Percentiles rank a stretch among this genome's conserved stretches.
These are phyloP conservation scores for Orientallactaga bullata DNA, from an alignment of 2,113 vertebrate species.

Conservation along the genomic window DNA sequence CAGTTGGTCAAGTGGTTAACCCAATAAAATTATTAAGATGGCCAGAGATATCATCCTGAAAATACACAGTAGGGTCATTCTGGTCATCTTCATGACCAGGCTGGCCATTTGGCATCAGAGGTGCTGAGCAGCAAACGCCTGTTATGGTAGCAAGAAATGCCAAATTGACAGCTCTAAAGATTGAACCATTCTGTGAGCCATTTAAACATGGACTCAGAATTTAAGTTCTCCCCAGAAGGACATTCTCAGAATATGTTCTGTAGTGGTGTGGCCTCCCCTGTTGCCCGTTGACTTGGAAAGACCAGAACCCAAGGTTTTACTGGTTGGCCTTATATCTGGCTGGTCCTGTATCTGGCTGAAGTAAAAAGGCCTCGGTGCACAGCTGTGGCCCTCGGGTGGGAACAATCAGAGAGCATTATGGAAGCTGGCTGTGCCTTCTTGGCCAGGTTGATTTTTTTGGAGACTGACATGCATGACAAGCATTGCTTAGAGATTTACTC, in stretches of 20 bases:
- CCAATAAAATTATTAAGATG: neutral
- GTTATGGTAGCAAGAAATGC: neutral
- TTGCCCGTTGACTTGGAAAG: neutral
- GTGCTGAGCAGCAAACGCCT: neutral
- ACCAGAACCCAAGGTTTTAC: neutral
- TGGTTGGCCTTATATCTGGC: neutral
- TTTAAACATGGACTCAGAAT: neutral
- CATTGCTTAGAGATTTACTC: neutral
- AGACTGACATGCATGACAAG: neutral
- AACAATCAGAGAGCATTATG: fast-evolving
- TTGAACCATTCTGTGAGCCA: neutral
- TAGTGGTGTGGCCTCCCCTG: neutral
- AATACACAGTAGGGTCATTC: neutral
- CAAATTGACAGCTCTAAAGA: neutral
- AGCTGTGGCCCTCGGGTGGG: neutral
- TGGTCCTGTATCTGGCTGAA: neutral
- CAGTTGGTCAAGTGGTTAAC: neutral
- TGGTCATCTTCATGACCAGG: neutral
- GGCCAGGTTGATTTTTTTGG: neutral
- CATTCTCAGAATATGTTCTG: neutral
- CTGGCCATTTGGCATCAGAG: neutral
- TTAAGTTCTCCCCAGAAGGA: slow-evolving; percentile 39
- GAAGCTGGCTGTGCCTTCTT: neutral
- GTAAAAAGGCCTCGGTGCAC: neutral
- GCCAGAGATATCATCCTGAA: neutral